Evolutionary conservation across 2,113 vertebrate genomes (phyloP).

Genomic region (Anser brachyrhynchus): DNA sequence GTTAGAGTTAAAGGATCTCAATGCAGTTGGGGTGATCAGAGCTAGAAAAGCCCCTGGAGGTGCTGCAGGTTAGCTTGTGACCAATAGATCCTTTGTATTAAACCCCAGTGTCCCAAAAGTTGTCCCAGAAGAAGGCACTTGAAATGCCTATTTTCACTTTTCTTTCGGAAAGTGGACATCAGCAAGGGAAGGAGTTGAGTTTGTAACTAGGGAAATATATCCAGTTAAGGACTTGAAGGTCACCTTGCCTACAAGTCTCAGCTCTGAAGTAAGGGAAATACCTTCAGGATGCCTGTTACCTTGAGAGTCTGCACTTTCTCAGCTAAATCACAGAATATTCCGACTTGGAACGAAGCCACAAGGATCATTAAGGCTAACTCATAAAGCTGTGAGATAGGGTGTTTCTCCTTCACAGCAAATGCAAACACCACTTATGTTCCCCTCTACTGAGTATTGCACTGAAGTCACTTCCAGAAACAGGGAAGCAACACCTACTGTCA

Average conservation of each 20-base stretch:
- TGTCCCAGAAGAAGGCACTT: background rate
- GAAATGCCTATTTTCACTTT: rapidly evolving
- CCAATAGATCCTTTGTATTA: background rate
- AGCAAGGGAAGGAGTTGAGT: background rate
- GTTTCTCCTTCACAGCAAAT: background rate
- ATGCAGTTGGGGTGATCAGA: too few relatives aligned
- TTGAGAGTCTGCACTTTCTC: background rate
- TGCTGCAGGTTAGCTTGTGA: background rate
- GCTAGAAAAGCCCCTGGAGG: background rate
- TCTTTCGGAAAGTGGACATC: background rate
- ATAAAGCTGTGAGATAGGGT: rapidly evolving
- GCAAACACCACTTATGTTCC: rapidly evolving
- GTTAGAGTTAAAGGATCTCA: rapidly evolving
- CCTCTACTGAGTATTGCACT: rapidly evolving
- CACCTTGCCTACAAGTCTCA: background rate
- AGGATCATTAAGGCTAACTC: background rate
- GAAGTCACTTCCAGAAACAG: rapidly evolving
- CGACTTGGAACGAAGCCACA: background rate
- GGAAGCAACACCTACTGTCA: background rate
- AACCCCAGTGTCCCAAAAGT: background rate
- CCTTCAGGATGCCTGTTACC: background rate
- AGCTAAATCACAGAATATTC: background rate
- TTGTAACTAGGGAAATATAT: background rate
- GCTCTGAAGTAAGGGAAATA: background rate
- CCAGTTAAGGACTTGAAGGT: background rate